These are phyloP conservation scores for Antitype chi DNA, from an alignment of 2,888 invertebrate species.

Conservation along the genomic window DNA sequence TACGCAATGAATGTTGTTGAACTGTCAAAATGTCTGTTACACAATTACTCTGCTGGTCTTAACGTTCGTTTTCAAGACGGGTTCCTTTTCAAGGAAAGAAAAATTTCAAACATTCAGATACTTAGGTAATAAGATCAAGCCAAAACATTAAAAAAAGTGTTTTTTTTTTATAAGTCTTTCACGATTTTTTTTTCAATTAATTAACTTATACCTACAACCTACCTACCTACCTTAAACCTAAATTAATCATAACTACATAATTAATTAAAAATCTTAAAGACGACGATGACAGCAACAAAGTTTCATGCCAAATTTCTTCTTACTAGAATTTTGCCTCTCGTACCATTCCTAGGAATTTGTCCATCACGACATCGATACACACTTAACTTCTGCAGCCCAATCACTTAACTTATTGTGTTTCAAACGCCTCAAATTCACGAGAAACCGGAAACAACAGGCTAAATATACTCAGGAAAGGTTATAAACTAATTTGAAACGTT, in stretches of 20 bases:
- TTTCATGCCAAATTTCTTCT: neutral
- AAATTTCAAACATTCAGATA: neutral
- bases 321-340: neutral
- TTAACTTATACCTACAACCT: no score
- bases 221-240: no score
- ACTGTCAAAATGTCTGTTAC: no score
- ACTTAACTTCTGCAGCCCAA: constrained; percentile 17
- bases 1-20: neutral
- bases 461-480: neutral
- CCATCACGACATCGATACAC: constrained; percentile 29
- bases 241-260: no score
- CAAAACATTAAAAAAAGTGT: no score
- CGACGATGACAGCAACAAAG: neutral
- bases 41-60: no score
- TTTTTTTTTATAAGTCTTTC: no score
- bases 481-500: no score
- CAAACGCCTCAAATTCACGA: constrained; percentile 18
- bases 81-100: neutral
- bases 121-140: no score
- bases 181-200: no score
- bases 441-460: neutral
- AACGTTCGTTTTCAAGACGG: neutral
- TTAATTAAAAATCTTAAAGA: no score
- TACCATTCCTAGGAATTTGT: neutral
- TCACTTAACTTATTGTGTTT: constrained; percentile 44